These are phyloP conservation scores for Minunthozetes semirufus DNA, from an alignment of 2,888 invertebrate genomes.

Conservation along the genomic window DNA sequence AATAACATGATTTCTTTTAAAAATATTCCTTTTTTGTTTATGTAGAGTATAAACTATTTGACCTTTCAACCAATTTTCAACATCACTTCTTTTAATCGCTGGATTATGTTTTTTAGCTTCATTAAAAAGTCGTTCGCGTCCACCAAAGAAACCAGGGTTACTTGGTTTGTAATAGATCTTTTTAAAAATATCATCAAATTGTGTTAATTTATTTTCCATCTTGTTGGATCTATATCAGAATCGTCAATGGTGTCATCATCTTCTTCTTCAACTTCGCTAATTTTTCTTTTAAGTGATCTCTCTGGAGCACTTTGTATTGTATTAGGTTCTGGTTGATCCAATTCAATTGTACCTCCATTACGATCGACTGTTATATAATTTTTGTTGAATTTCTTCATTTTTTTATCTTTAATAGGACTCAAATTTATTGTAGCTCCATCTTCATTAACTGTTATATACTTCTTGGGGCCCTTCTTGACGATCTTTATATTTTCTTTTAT, in stretches of 20 bases:
- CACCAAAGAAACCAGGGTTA: background rate
- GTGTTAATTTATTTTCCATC: background rate
- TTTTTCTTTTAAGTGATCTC: background rate
- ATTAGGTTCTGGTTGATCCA: no score
- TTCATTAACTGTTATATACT: no score
- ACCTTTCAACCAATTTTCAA: conserved; percentile 10
- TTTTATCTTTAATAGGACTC: no score
- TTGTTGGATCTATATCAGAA: background rate
- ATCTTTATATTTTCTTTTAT: no score
- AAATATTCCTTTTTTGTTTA: conserved; percentile 5
- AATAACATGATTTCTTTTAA: conserved; percentile 27
- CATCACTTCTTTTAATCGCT: background rate
- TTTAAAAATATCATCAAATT: background rate
- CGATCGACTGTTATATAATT: no score
- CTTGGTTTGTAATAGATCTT: background rate
- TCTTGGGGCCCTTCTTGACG: background rate
- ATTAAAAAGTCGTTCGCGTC: background rate
- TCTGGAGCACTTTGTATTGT: no score
- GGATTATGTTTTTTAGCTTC: background rate
- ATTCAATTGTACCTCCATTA: no score
- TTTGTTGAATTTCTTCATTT: no score
- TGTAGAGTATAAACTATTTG: conserved; percentile 27
- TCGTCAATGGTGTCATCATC: background rate
- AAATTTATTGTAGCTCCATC: no score
- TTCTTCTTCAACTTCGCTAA: background rate